These are phyloP conservation scores for Barypeithes pellucidus DNA, from an alignment of 2,888 invertebrate species.

Conservation along the genomic window DNA sequence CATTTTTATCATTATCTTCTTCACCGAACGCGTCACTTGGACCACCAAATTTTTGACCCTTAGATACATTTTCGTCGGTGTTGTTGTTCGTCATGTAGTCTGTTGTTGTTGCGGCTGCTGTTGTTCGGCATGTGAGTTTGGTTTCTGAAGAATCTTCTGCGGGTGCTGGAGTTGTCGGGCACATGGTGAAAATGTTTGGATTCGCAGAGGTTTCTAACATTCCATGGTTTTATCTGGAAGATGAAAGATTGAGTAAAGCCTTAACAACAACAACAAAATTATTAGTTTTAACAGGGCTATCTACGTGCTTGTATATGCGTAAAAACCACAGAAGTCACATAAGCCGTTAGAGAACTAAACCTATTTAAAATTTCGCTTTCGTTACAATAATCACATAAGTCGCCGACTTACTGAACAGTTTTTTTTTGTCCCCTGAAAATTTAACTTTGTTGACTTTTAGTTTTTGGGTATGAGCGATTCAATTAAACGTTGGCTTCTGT, in stretches of 20 bases:
- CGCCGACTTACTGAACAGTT: no score
- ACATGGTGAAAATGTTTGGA: conserved; percentile 24
- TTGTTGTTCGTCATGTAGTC: conserved; percentile 18
- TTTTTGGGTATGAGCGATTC: no score
- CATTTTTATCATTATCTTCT: conserved; percentile 39
- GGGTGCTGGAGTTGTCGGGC: conserved; percentile 37
- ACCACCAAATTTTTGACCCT: conserved; percentile 21
- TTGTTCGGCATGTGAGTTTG: conserved; percentile 32
- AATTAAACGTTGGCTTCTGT: not conserved
- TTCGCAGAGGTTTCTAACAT: not conserved
- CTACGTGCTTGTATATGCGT: no score
- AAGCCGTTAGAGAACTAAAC: no score
- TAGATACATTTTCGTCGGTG: conserved; percentile 4
- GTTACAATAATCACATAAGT: no score
- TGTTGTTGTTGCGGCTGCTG: not conserved
- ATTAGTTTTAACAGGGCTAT: no score
- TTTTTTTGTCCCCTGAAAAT: no score
- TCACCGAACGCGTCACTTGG: conserved; percentile 39
- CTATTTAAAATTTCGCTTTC: no score
- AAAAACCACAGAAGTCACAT: no score
- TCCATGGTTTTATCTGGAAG: conserved; percentile 10
- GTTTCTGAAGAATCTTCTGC: not conserved
- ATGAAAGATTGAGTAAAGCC: not conserved
- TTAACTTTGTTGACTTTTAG: no score
- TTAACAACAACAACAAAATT: no score